phyloP scores from a whole-genome alignment of 1,140 invertebrate genomes.

The Lysiphlebus fabarum region DNA sequence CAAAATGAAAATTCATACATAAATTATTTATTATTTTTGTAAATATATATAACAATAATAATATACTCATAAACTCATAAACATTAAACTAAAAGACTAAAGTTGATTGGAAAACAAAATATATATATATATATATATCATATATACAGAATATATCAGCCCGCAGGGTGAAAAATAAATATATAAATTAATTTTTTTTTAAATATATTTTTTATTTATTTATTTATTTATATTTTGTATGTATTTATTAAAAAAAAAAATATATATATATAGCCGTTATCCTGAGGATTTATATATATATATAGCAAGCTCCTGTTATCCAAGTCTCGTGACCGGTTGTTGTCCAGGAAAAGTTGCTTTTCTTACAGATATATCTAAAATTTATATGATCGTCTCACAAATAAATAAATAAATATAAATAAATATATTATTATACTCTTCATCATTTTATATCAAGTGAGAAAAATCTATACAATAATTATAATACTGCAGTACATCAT shows the following conservation, averaged over 20 bases:
- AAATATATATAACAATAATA: no score
- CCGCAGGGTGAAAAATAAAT: constrained; percentile 1
- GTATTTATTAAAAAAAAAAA: neutral
- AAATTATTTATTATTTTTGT: no score
- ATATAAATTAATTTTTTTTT: no score
- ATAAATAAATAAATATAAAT: neutral
- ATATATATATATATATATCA: no score
- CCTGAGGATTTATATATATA: constrained; percentile 26
- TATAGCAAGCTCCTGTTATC: constrained; percentile 27
- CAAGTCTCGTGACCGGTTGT: constrained; percentile 27
- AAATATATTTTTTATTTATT: no score
- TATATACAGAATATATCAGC: no score
- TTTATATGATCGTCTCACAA: neutral
- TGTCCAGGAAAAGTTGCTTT: constrained; percentile 21
- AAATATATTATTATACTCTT: neutral
- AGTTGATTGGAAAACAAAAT: no score
- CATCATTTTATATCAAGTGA: no score
- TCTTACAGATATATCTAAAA: neutral
- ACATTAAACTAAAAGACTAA: no score
- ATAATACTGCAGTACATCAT: no score
- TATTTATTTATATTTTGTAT: constrained; percentile 2
- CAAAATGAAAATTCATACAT: no score
- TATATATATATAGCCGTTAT: constrained; percentile 25
- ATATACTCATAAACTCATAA: no score
- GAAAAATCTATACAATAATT: constrained; percentile 28